Evolutionary conservation across 1,140 invertebrate genomes (phyloP).

Genomic region (Lepeophtheirus salmonis): DNA sequence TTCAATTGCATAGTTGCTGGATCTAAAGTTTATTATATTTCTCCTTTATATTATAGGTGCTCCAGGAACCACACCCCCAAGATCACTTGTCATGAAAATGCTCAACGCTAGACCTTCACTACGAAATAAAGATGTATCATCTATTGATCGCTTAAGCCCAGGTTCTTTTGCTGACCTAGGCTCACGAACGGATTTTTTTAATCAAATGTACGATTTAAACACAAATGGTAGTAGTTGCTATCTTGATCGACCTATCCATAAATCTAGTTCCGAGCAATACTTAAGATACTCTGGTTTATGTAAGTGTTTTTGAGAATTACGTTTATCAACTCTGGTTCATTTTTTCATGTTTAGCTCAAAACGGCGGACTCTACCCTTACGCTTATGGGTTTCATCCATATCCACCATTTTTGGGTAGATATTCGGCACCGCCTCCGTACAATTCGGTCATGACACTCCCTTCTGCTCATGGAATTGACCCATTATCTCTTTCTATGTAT

Average conservation of each 20-base stretch:
- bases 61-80: background rate
- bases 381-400: background rate
- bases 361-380: background rate
- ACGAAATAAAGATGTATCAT: no score
- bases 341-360: background rate
- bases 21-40: background rate
- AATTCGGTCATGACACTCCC: background rate
- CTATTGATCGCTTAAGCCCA: no score
- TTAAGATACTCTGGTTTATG: no score
- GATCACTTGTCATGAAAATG: slow-evolving; percentile 1
- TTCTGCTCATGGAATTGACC: background rate
- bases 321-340: no score
- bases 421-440: background rate
- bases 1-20: background rate
- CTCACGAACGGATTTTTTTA: background rate
- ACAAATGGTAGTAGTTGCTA: no score
- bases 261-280: no score
- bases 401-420: background rate
- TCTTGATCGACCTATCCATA: no score
- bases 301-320: no score
- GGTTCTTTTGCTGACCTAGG: background rate
- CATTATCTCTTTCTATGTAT: background rate
- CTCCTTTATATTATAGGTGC: slow-evolving; percentile 5
- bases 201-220: background rate
- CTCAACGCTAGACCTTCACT: background rate